Base-by-base conservation (phyloP, 37 sponge, comb jelly and placozoan species). In the Agelas oroides region DNA sequence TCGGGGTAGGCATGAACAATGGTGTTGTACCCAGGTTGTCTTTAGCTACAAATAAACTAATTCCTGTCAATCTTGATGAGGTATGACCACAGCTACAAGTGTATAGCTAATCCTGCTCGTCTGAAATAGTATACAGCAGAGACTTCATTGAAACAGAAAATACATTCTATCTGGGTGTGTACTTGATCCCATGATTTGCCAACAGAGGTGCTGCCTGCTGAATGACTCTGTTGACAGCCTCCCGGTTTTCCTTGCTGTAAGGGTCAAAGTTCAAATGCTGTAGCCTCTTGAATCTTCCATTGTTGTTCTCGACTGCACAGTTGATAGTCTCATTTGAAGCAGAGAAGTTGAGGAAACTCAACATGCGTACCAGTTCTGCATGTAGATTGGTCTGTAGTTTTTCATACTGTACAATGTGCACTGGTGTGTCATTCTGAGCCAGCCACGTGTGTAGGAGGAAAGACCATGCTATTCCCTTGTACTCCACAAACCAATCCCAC, bases 371-470 rank as follows among this genome's bases (percentile, higher is more conserved):
- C 70, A 94, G 69, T 53, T 94, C 95, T 33, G 61, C 59, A 25
- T 60, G 57, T 14, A 69, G 23, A 62, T 94, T 84, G 11, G 31
- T 31, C 31, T 65, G 41, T 25, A 94, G 68, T 1, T 76, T 84
- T 73, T 94, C 95, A 77, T 88, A 94, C 36, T 87, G 85, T 23
- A 94, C 78, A 8, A 94, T 78, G 27, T 71, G 79, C 18, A 84
- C 53, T n/a, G 88, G 88, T 21, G 80, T 61, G 19, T 79, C 27
- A 15, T 36, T 56, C 46, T 87, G 88, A 40, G 61, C 70, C 24
- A 92, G 76, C 93, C 93, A 92, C 1, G 88, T 83, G 27, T 75
- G 76, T 24, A 87, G 72, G 23, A 88, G 39, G 70, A 36, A 76
- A 13, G 75, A 46, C 93, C 93, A 92, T 13, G 59, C 18, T 13